Evolutionary conservation across 2,113 vertebrate species (phyloP).

Genomic region (Falcunculus frontatus): DNA sequence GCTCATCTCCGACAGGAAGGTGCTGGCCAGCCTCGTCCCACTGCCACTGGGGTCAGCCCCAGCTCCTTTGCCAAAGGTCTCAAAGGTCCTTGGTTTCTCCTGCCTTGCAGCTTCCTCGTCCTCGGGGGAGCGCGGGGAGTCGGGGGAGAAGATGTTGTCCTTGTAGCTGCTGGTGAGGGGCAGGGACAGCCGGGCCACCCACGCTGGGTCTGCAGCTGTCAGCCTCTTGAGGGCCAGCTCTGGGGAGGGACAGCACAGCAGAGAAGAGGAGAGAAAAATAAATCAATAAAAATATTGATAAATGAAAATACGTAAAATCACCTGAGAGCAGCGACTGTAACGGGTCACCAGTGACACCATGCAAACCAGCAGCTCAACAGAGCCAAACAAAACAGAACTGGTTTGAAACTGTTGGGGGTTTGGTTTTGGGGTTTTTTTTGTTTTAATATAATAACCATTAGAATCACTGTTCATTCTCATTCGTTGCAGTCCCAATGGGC

Average conservation of each 20-base stretch:
- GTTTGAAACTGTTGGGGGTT: neutral
- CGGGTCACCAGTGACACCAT: neutral
- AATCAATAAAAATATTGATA: neutral
- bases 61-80: constrained; percentile 86
- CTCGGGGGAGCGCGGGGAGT: constrained; percentile 50
- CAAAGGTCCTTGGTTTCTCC: constrained; percentile 81
- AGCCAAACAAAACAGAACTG: neutral
- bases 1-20: constrained; percentile 90
- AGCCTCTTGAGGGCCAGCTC: constrained; percentile 74
- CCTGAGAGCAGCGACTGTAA: neutral
- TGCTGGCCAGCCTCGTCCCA: constrained; percentile 76
- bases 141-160: constrained; percentile 86
- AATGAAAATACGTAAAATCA: neutral
- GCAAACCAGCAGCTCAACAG: neutral
- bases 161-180: constrained; percentile 84
- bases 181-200: constrained; percentile 89
- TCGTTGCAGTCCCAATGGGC: neutral
- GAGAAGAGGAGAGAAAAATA: fast-evolving
- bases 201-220: constrained; percentile 77
- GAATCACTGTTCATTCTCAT: neutral
- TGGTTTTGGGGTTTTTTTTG: neutral
- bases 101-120: constrained; percentile 15
- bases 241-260: neutral
- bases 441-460: neutral
- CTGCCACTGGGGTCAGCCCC: neutral